These are phyloP conservation scores for Seriola rivoliana DNA, from an alignment of 2,113 vertebrate genomes.

Conservation along the genomic window DNA sequence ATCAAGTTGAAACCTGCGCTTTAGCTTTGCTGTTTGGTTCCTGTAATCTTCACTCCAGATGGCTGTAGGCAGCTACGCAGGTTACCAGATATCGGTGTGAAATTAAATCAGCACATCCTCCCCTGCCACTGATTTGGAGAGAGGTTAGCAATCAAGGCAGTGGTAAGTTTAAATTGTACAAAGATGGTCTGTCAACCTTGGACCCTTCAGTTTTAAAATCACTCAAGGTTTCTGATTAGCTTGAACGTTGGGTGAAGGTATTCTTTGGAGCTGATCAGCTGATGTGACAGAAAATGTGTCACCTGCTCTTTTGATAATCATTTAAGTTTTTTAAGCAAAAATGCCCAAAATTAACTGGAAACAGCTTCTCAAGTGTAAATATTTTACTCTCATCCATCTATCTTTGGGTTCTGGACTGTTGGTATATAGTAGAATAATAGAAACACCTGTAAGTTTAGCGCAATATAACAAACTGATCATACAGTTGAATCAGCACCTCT, in stretches of 20 bases:
- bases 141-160: neutral
- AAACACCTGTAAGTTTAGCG: too few relatives aligned
- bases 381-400: too few relatives aligned
- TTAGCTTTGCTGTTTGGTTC: constrained; percentile 6
- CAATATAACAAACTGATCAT: neutral
- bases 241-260: too few relatives aligned
- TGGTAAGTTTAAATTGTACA: neutral
- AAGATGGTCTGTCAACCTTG: neutral
- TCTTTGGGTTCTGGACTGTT: too few relatives aligned
- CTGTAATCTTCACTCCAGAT: constrained; percentile 18
- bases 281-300: too few relatives aligned
- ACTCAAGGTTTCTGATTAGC: neutral
- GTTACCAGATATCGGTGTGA: constrained; percentile 24
- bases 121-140: neutral
- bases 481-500: too few relatives aligned
- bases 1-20: constrained; percentile 48
- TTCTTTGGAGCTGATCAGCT: too few relatives aligned
- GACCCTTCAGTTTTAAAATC: neutral
- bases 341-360: too few relatives aligned
- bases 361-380: neutral
- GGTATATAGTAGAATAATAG: too few relatives aligned
- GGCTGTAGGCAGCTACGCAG: constrained; percentile 11
- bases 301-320: too few relatives aligned
- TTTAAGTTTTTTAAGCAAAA: too few relatives aligned
- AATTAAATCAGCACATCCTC: constrained; percentile 24